Evolutionary conservation across 2,797 vertebrate genomes (phyloP).

Genomic region (Choloepus didactylus): DNA sequence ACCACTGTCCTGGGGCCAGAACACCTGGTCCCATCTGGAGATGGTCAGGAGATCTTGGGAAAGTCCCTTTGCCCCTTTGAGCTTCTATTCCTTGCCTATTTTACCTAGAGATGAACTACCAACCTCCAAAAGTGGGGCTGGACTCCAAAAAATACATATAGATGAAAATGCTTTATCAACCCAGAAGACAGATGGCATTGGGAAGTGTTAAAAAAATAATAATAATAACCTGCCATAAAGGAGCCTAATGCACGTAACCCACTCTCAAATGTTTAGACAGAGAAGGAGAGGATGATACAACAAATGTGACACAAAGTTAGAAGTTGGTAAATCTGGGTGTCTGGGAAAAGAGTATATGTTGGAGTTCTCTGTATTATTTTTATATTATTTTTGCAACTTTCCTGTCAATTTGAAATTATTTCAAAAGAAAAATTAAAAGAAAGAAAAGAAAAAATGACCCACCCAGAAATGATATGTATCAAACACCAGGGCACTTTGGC

Average conservation of each 20-base stretch:
- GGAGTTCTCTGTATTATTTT: no score
- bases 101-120: not conserved
- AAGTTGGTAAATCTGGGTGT: no score
- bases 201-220: not conserved
- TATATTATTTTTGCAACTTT: no score
- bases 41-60: not conserved
- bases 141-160: not conserved
- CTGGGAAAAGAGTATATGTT: no score
- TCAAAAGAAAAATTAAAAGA: not conserved
- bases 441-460: not conserved
- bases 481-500: not conserved
- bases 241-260: no score
- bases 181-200: rapidly evolving
- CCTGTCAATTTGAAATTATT: no score
- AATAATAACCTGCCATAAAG: no score
- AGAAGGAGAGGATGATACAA: no score
- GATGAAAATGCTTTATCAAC: not conserved
- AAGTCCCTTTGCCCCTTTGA: not conserved
- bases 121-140: not conserved
- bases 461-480: not conserved
- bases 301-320: no score
- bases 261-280: no score
- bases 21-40: no score
- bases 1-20: not conserved
- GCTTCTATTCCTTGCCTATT: not conserved